Percentiles rank a stretch among this genome's conserved stretches.
These are phyloP conservation scores for Psococerastis gibbosa DNA, from an alignment of 2,888 invertebrate species.

Conservation along the genomic window DNA sequence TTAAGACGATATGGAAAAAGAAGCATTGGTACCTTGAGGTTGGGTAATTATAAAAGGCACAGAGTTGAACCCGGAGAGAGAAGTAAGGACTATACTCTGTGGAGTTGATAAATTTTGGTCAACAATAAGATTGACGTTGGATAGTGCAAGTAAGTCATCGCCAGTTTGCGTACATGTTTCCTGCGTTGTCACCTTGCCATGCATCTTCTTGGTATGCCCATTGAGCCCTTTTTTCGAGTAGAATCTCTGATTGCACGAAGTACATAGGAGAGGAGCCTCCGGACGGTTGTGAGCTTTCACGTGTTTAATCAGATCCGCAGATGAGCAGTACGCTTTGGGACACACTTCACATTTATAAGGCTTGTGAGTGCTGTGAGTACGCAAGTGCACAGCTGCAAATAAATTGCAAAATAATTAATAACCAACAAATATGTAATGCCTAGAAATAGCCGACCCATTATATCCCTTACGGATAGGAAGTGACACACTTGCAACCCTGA, in stretches of 20 bases:
- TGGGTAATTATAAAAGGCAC: neutral
- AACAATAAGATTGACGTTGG: neutral
- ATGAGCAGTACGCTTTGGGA: neutral
- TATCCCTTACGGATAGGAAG: too few relatives aligned
- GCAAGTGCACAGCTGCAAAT: conserved; percentile 2
- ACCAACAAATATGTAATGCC: neutral
- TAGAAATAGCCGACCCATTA: neutral
- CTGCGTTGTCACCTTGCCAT: neutral
- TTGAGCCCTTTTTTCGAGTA: too few relatives aligned
- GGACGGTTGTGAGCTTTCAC: neutral
- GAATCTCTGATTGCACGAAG: neutral
- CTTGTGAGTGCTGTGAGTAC: neutral
- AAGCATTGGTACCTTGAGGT: too few relatives aligned
- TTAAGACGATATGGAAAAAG: too few relatives aligned
- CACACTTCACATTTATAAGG: neutral
- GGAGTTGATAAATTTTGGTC: neutral
- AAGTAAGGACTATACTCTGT: neutral
- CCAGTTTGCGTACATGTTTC: conserved; percentile 5
- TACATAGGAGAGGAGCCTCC: neutral
- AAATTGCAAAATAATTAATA: neutral
- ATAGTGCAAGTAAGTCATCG: neutral
- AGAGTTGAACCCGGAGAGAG: neutral
- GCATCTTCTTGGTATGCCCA: conserved; percentile 1
- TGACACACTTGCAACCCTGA: too few relatives aligned
- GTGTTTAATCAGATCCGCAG: conserved; percentile 1